Evolutionary conservation across 2,888 invertebrate species (phyloP), one percentile per base, ranked within the genome.

Genomic region (Galerucella calmariensis): DNA sequence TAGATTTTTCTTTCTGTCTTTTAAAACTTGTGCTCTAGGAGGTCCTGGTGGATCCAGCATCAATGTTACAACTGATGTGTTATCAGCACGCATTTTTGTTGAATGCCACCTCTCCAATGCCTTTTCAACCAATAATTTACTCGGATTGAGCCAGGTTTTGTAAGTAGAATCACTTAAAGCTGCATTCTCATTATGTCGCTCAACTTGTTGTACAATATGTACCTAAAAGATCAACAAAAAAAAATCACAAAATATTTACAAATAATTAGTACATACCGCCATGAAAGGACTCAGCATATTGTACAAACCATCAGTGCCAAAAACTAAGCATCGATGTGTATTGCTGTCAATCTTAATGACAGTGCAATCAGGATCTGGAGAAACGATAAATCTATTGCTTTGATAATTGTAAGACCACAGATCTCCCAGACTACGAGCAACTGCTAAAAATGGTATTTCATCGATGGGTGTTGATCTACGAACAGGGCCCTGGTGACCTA

Each of bases 241-340:
- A 61, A 61, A 35, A 2, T 35, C 11, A 61, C 20, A 5, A 27
- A 35, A 35, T 14, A 5, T 9, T 61, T 2, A 53, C 9, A 16
- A 53, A n/a, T 16, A n/a, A 41, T 44, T 48, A 24, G 12, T 66
- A 67, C 44, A 58, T 68, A 75, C 96, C 0, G 97, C 95, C 79
- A 93, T 92, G 80, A 94, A 92, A 0, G 97, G 91, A 1, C 93
- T 92, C 78, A 99, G 89, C 92, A 99, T 97, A 88, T 99, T 99
- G 95, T 97, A 99, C 51, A 99, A 89, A 0, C 99, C 99, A 87
- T 99, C 99, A 0, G 98, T 97, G 71, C 97, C 98, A 83, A 99
- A 94, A 79, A 99, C 94, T 59, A 99, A 89, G 89, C 98, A 99
- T 81, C 95, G 91, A 85, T 93, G 93, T 79, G 90, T 91, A 68